These are phyloP conservation scores for Micronycteris hirsuta DNA, from an alignment of 2,113 vertebrate species.

Conservation along the genomic window DNA sequence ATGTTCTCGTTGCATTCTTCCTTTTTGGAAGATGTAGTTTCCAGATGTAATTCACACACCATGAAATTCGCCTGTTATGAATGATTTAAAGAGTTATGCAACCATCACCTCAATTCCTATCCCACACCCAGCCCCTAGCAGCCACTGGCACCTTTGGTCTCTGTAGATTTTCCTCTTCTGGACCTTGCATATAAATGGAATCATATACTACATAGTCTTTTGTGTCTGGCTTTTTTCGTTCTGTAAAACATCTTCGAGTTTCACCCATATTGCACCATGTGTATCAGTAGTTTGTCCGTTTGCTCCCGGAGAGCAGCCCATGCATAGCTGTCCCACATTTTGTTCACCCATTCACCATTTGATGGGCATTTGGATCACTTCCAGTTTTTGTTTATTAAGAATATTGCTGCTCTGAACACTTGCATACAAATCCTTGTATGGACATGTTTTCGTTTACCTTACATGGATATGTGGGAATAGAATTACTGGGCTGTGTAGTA, in stretches of 20 bases:
- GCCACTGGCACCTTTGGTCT: not conserved
- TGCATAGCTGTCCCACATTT: rapidly evolving
- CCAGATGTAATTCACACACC: not conserved
- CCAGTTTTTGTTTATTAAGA: not conserved
- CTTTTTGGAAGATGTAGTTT: not conserved
- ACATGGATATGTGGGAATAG: not conserved
- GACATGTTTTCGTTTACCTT: not conserved
- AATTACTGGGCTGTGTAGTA: not conserved
- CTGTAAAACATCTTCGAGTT: not conserved
- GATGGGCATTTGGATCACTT: not conserved
- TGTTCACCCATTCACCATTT: no score
- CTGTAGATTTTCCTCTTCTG: no score
- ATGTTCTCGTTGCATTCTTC: not conserved
- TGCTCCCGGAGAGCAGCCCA: not conserved
- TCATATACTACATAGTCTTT: rapidly evolving
- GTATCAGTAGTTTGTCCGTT: no score
- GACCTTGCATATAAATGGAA: rapidly evolving
- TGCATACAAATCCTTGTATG: not conserved
- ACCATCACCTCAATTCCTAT: not conserved
- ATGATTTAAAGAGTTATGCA: not conserved
- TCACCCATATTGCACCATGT: no score
- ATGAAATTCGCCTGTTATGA: not conserved
- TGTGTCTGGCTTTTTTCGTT: not conserved
- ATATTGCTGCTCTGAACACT: no score
- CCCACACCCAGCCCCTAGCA: not conserved